Conservation (phyloP, 2,797 vertebrate species). For the Aphelocoma californica region DNA sequence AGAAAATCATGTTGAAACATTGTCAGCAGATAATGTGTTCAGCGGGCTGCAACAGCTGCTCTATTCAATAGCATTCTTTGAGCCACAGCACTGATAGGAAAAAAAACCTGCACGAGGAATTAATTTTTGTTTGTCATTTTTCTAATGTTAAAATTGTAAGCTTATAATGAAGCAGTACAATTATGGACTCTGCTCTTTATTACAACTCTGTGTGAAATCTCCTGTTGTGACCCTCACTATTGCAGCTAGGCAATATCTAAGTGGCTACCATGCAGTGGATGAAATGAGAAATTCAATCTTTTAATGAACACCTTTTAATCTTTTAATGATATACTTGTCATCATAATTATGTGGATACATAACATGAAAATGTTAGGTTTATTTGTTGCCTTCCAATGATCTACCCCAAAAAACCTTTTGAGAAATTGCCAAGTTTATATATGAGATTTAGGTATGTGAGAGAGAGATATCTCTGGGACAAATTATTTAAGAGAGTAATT, state of each 20-base stretch:
- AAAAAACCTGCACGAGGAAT: background rate
- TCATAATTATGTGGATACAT: background rate
- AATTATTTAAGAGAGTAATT: background rate
- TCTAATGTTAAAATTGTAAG: background rate
- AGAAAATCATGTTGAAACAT: background rate
- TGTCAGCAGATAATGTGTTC: background rate
- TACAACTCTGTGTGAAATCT: background rate
- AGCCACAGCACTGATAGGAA: background rate
- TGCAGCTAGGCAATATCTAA: background rate
- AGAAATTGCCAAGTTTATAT: background rate
- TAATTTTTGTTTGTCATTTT: fast-evolving
- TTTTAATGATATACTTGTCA: background rate
- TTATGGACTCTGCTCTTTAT: background rate
- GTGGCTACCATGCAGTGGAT: background rate
- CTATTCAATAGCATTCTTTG: background rate
- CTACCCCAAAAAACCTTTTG: background rate
- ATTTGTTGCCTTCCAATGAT: background rate
- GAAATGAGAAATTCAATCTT: background rate
- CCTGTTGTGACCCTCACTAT: background rate
- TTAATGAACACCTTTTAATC: background rate
- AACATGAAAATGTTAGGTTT: background rate
- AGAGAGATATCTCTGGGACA: background rate
- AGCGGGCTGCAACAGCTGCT: background rate
- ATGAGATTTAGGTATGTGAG: background rate
- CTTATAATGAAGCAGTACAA: background rate